Evolutionary conservation across 1,140 invertebrate species (phyloP), one percentile per base, ranked within the genome.

Genomic region (Andrena cerasifolii): DNA sequence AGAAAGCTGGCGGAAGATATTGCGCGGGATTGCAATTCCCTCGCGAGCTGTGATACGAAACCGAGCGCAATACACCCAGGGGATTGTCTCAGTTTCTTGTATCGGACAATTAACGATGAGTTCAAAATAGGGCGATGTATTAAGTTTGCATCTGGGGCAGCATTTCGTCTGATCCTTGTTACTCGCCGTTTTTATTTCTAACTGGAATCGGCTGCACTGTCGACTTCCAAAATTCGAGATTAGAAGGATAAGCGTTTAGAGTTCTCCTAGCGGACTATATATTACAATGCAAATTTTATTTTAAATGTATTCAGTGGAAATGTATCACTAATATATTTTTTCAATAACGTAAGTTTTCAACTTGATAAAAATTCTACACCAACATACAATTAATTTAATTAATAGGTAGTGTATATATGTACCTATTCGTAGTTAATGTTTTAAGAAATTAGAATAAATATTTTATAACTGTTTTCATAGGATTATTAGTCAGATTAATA

Each of bases 11-110:
- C 24, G 21, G 33, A 47, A 45, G 51, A 58, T 59, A 49, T 40
- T 26, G 51, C 18, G 59, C 54, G 24, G 45, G 59, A 21, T 14
- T 53, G 43, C 33, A 47, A 66, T 40, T 36, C 54, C 40, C 40
- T 12, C 2, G 54, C 14, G 24, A 31, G 28, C 36, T 33, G 21
- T 43, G 33, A 36, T 70, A 45, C n/a, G 24, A 6, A 56, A 49
- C 28, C 56, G 65, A 67, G 51, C 26, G 21, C 45, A 43, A 43
- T 21, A 43, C 33, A n/a, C 31, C 18, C 58, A 1, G 1, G 21
- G 33, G 31, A 47, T 33, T 65, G 51, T 5, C 26, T 16, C 24
- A 56, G 62, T 65, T 80, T 80, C 75, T 80, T 78, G 53, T 61
- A n/a, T 26, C n/a, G 8, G 8, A 54, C 31, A 65, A 76, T 76